Base-by-base conservation (phyloP, 2,113 vertebrate genomes). In the Triplophysa siluroides region DNA sequence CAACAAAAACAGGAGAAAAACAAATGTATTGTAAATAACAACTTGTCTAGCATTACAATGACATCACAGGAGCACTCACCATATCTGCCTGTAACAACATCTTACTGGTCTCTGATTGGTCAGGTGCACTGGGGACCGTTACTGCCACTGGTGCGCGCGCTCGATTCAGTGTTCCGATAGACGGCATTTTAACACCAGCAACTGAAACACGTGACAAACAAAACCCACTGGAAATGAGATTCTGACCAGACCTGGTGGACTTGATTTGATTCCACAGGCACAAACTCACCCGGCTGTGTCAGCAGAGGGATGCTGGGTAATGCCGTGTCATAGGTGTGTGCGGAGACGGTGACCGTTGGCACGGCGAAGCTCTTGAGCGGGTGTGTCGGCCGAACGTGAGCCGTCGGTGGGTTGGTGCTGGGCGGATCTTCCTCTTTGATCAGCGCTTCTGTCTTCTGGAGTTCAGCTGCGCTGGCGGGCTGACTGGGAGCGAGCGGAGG, bases 301-400 rank as follows among this genome's bases (percentile, higher is more conserved):
- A 98, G 92, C 79, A 99, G 89, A 0, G 97, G 95, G 0, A 95
- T 96, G 91, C 95, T 98, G 78, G 98, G 97, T 90, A 98, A 86
- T 0, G 96, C 91, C 0, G 95, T 91, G 0, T 98, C 97, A 0
- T 94, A 98, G 0, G 90, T 41, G 0, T 87, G 50, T 26, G 83
- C n/a, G 0, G 80, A 76, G 41, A 84, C 72, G 0, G 91, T 94
- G 58, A 97, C 84, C 0, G 95, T 93, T 0, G 96, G 96, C 79
- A 98, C 96, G 0, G 96, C 96, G 0, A 99, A 99, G 90, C 98
- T 99, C 93, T 99, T 99, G 81, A 99, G 88, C 0, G 98, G 96
- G 89, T 98, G 97, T 1, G 96, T 95, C 43, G 97, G 94, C 79
- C 95, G 92, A 29, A 98, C 87, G 0, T 97, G 97, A 43, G 95